phyloP scores from a whole-genome alignment of 2,113 vertebrate genomes.

The Seriola rivoliana region DNA sequence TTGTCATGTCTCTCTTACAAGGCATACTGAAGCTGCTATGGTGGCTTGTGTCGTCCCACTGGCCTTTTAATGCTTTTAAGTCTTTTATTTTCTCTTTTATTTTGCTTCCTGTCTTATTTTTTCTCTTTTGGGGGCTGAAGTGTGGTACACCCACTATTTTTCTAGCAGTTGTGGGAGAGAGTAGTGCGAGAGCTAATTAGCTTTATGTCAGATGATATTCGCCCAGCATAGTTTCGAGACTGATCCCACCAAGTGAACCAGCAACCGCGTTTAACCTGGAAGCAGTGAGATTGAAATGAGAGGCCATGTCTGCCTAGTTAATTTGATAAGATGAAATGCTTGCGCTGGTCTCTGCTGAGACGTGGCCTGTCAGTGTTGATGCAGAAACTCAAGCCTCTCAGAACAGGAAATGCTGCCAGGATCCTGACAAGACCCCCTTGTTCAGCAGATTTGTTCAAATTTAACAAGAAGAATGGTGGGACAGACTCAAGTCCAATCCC shows the following conservation, averaged over 20 bases:
- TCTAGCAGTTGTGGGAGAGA: not conserved
- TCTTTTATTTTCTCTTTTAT: not conserved
- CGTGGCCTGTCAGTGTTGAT: slow-evolving; percentile 3
- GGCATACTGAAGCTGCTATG: not conserved
- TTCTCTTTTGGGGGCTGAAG: not conserved
- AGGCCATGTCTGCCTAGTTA: slow-evolving; percentile 23
- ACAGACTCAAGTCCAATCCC: not conserved
- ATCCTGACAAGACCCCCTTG: slow-evolving; percentile 35
- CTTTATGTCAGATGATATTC: slow-evolving; percentile 14
- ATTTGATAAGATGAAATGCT: slow-evolving; percentile 26
- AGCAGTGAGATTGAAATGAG: slow-evolving; percentile 33
- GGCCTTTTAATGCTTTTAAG: not conserved
- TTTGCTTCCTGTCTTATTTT: not conserved
- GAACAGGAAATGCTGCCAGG: slow-evolving; percentile 19
- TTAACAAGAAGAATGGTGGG: not conserved
- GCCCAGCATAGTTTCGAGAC: not conserved
- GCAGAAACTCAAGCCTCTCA: slow-evolving; percentile 9
- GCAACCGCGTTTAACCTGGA: slow-evolving; percentile 23
- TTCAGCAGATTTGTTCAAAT: slow-evolving; percentile 14
- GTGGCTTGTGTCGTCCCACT: not conserved
- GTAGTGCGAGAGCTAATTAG: slow-evolving; percentile 2
- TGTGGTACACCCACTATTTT: not conserved
- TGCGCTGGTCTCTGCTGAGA: slow-evolving; percentile 3
- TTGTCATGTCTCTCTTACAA: not conserved
- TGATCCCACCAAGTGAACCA: not conserved